phyloP scores from a whole-genome alignment of 2,797 vertebrate species.

The Chloroceryle amazona region DNA sequence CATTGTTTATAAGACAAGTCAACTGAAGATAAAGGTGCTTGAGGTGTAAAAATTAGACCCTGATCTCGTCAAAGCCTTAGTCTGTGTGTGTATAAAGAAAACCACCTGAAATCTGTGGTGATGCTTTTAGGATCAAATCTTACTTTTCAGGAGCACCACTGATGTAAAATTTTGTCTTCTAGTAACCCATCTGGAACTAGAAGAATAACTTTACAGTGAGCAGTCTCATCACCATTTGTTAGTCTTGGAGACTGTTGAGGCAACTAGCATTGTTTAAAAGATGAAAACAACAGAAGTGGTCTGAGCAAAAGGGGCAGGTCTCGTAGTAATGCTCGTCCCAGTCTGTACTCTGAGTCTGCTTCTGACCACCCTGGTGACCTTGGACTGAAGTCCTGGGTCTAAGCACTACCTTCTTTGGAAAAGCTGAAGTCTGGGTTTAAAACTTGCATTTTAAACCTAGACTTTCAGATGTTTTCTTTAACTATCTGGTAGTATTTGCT shows the following conservation, averaged over 20 bases:
- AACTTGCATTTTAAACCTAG: background rate
- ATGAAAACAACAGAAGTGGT: background rate
- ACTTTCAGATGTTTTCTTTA: background rate
- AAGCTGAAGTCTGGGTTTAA: background rate
- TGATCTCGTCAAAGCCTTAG: background rate
- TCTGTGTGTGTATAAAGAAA: background rate
- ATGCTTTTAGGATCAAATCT: background rate
- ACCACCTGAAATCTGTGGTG: background rate
- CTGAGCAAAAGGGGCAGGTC: background rate
- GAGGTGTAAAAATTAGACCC: background rate
- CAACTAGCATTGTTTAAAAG: background rate
- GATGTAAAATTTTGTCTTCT: background rate
- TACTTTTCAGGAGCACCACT: background rate
- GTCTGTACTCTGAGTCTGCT: background rate
- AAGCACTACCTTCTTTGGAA: background rate
- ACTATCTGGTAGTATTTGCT: background rate
- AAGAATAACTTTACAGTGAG: background rate
- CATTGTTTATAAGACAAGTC: background rate
- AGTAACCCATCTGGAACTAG: background rate
- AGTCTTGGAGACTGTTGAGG: background rate
- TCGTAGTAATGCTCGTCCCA: accelerated
- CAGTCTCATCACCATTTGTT: background rate
- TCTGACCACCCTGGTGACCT: background rate
- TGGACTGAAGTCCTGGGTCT: background rate
- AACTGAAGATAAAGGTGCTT: background rate